Conservation (phyloP, 2,113 vertebrate species). For the Conger conger region DNA sequence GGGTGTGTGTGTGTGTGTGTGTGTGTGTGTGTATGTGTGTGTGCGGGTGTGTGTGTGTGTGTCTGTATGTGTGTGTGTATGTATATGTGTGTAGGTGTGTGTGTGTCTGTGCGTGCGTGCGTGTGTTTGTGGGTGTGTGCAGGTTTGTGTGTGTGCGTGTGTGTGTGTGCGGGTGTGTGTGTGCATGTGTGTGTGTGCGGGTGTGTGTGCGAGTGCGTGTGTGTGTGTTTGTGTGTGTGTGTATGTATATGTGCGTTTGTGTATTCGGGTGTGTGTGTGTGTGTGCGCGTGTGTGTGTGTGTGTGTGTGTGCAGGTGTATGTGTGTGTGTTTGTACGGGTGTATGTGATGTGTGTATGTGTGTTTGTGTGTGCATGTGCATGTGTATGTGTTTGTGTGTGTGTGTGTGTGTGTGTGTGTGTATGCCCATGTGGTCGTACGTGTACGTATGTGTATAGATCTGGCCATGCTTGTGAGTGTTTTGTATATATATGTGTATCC, state of each 20-base stretch:
- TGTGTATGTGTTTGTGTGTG: too few species aligned
- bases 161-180: too few species aligned
- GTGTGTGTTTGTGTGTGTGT: too few species aligned
- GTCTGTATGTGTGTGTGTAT: too few species aligned
- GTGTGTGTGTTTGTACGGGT: background rate
- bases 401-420: slow-evolving; percentile 1
- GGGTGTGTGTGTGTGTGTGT: too few species aligned
- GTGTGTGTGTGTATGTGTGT: too few species aligned
- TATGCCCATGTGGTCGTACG: slow-evolving; percentile 38
- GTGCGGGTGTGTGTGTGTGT: too few species aligned
- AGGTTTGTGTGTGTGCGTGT: background rate
- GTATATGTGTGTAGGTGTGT: too few species aligned
- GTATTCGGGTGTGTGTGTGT: too few species aligned
- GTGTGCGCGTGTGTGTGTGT: background rate
- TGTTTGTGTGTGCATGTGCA: slow-evolving; percentile 22
- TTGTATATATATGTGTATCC: slow-evolving; percentile 16
- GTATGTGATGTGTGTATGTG: background rate
- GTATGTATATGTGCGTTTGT: slow-evolving; percentile 40
- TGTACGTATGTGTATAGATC: slow-evolving; percentile 28
- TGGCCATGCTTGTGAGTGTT: background rate
- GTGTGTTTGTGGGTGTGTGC: background rate
- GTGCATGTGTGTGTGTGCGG: too few species aligned
- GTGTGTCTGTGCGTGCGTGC: slow-evolving; percentile 52
- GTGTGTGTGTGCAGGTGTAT: slow-evolving; percentile 51
- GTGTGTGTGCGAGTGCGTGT: too few species aligned